Evolutionary conservation across 1,140 invertebrate species (phyloP).

Genomic region (Rhopalosiphum padi): DNA sequence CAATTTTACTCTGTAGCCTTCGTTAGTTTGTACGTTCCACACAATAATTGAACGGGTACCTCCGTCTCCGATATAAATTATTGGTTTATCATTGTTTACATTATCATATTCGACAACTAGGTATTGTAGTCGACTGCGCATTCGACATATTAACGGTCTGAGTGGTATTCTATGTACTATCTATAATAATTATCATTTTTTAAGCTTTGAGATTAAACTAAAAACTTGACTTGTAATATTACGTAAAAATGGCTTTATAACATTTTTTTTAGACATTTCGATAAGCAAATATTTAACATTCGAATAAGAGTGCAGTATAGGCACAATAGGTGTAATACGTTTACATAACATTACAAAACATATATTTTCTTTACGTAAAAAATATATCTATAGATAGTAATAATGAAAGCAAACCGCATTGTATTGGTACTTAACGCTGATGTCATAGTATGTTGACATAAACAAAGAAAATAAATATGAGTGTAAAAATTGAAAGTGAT

Average conservation of each 20-base stretch:
- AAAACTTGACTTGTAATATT: not conserved
- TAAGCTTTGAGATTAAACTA: not conserved
- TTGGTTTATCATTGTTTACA: slow-evolving; percentile 11
- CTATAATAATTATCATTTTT: not conserved
- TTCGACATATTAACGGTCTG: not conserved
- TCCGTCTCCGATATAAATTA: slow-evolving; percentile 46
- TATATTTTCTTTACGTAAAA: not conserved
- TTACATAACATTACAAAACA: not conserved
- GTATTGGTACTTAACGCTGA: not conserved
- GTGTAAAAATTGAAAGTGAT: not conserved
- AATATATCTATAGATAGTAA: not conserved
- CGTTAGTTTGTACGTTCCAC: slow-evolving; percentile 58
- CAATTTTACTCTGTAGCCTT: slow-evolving; percentile 60
- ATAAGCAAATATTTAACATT: not conserved
- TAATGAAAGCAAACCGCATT: not conserved
- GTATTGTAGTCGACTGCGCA: slow-evolving; percentile 39
- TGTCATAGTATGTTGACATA: not conserved
- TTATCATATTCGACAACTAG: slow-evolving; percentile 41
- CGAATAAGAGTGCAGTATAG: not conserved
- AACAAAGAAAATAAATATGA: not conserved
- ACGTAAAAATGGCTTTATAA: not conserved
- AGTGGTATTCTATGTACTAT: not conserved
- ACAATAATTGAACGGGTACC: slow-evolving; percentile 47
- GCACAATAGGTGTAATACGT: not conserved
- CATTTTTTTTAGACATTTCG: not conserved